A percentile compares a stretch with the other conserved stretches of the same genome.
phyloP scores from a whole-genome alignment of 2,113 vertebrate species.

The Pomatorhinus ruficollis region DNA sequence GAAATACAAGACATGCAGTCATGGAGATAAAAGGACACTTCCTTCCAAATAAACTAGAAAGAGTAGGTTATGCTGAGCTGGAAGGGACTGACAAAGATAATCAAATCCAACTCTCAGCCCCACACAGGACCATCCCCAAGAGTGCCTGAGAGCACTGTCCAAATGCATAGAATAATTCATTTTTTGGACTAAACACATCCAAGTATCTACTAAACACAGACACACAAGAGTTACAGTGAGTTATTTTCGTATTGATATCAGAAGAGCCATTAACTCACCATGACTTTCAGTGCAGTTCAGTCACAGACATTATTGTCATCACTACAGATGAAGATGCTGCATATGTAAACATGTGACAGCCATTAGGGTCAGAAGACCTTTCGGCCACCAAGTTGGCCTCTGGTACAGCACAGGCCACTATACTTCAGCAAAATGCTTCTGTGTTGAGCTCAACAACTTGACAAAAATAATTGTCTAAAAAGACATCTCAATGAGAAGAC shows the following conservation, averaged over 20 bases:
- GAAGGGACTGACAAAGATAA: background rate
- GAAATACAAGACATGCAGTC: slow-evolving; percentile 1
- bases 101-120: background rate
- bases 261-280: background rate
- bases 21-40: slow-evolving; percentile 35
- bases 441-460: background rate
- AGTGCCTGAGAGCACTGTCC: background rate
- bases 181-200: background rate
- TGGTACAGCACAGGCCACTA: background rate
- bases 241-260: background rate
- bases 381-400: background rate
- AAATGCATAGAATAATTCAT: background rate
- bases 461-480: background rate
- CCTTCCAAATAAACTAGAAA: slow-evolving; percentile 42
- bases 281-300: background rate
- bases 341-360: background rate
- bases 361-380: background rate
- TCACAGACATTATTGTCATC: background rate
- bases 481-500: background rate
- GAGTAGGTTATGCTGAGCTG: background rate
- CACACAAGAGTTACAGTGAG: background rate
- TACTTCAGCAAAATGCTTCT: background rate
- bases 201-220: background rate
- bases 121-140: background rate
- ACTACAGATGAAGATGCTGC: background rate